Conservation (phyloP, 2,797 vertebrate genomes). For the Notoglanidium macrostoma region DNA sequence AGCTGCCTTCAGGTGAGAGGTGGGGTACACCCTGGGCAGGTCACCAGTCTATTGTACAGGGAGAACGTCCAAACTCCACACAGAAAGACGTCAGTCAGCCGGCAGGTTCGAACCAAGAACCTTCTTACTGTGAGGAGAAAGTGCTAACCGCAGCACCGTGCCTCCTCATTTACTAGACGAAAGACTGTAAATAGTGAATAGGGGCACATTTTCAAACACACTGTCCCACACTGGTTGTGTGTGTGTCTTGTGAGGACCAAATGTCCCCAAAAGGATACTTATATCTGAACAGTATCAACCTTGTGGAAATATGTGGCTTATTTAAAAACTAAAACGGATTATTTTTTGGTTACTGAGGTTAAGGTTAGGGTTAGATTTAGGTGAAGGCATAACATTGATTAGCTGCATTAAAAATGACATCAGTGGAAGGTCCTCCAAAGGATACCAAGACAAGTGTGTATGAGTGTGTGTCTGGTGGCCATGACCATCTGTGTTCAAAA, state of each 20-base stretch:
- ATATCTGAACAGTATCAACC: background rate
- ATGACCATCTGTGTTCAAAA: slow-evolving; percentile 18
- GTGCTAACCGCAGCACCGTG: too few relatives aligned
- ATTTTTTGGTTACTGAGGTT: too few relatives aligned
- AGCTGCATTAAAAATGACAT: background rate
- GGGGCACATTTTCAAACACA: slow-evolving; percentile 13
- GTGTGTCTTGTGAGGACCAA: background rate
- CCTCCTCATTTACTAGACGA: background rate
- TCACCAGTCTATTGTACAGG: too few relatives aligned
- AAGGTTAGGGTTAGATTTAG: background rate
- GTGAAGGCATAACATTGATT: background rate
- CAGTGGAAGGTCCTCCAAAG: background rate
- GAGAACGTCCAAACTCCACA: too few relatives aligned
- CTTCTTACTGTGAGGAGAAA: too few relatives aligned
- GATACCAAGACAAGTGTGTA: background rate
- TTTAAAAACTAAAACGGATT: background rate
- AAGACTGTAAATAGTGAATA: background rate
- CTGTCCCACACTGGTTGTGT: background rate
- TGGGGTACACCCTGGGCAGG: too few relatives aligned
- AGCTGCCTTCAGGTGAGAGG: too few relatives aligned
- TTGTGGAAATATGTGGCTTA: background rate
- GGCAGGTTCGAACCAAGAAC: too few relatives aligned
- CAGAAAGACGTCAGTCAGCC: too few relatives aligned
- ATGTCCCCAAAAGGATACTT: background rate
- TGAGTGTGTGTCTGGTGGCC: slow-evolving; percentile 42